Conservation (phyloP, 2,797 vertebrate species). For the Anas flavirostris region DNA sequence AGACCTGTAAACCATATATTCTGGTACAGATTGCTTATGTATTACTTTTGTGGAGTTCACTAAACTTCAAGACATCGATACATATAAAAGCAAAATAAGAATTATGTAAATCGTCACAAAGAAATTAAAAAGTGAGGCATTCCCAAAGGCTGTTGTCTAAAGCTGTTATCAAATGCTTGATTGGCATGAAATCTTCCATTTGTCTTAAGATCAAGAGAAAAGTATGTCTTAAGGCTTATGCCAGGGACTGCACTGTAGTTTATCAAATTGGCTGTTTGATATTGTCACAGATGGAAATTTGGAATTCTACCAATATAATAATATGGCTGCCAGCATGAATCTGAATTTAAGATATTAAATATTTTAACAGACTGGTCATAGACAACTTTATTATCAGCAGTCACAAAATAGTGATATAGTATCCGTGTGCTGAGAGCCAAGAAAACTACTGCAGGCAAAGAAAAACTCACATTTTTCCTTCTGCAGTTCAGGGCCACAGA, state of each 20-base stretch:
- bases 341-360: neutral
- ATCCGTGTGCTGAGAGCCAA: neutral
- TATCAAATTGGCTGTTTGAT: neutral
- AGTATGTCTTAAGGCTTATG: neutral
- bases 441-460: neutral
- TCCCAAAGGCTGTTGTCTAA: neutral
- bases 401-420: neutral
- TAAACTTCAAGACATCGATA: neutral
- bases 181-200: neutral
- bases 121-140: neutral
- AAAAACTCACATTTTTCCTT: neutral
- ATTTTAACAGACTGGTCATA: neutral
- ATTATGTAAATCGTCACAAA: neutral
- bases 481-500: neutral
- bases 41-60: neutral
- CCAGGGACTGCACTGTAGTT: neutral
- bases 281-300: conserved; percentile 3
- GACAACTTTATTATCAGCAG: neutral
- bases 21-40: neutral
- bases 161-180: neutral
- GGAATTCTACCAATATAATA: neutral
- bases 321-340: neutral
- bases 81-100: neutral
- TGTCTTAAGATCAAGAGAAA: conserved; percentile 4
- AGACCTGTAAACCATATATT: neutral